Evolutionary conservation across 2,888 invertebrate species (phyloP), one percentile per base, ranked within the genome.

Genomic region (Notodonta dromedarius): DNA sequence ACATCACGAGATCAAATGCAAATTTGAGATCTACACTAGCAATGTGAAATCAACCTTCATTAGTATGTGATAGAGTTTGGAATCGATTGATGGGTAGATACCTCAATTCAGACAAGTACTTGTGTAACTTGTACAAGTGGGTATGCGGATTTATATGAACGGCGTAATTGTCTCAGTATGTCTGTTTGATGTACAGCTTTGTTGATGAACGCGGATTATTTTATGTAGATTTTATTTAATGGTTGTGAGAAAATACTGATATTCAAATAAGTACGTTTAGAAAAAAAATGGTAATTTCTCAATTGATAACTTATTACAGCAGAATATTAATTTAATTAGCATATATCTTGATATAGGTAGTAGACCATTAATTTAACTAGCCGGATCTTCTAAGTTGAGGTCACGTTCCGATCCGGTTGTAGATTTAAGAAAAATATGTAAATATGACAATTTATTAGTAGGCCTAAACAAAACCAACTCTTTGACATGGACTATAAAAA

Each of bases 161-260:
- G 67, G 71, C 78, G 77, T 83, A 82, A 85, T 86, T 84, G 80
- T 84, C 77, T 77, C 73, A 70, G 79, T 76, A 72, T 67, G 77
- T 78, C 59, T 57, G 69, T 74, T 70, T 65, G 64, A 67, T 53
- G 58, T 59, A 61, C 39, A 40, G 51, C 14, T 72, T 57, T 62
- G 54, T 60, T 58, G 54, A 56, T 59, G 11, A 50, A 1, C n/a
- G 51, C 52, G 56, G 52, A 46, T 58, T 54, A 61, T 61, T 55
- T 12, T 54, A 59, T 16, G 61, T 62, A 59, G 42, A 46, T 61
- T 52, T 32, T 52, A 32, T 52, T 32, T 11, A 32, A 52, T 52
- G 13, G 52, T 11, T 52, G 52, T 52, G 52, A 32, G 52, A 52
- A 32, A 52, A 52, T 52, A 35, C 52, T 52, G 52, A 24, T 11